Base-by-base conservation (phyloP, 2,797 vertebrate species). In the Sphaeramia orbicularis region DNA sequence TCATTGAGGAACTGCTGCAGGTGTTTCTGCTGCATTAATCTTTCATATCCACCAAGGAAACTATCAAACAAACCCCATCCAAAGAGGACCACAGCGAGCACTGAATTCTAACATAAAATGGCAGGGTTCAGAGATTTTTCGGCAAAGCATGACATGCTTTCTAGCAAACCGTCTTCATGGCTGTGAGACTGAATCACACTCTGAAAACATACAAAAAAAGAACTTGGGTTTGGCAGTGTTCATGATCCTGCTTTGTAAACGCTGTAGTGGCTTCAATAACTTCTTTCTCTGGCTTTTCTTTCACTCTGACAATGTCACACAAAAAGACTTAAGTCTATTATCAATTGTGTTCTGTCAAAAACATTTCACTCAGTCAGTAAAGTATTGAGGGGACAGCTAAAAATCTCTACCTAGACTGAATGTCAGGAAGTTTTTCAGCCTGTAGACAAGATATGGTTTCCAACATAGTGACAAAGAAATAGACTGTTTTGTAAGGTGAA, bases 1-100 rank as follows among this genome's bases (percentile, higher is more conserved):
- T 89, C 91, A 84, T 89, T 90, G 90, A 91, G 87, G 88, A 91
- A 90, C 82, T 81, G 86, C 89, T 91, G 89, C 88, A 90, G 91
- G 91, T 91, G 89, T 84, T 91, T 89, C 85, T 83, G 81, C 80
- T 19, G 65, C 84, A 89, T 88, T 86, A 89, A 89, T 89, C 86
- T 90, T 91, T 91, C 84, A 92, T 89, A 86, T 58, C 72, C 81
- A 88, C 83, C 78, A 52, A 86, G 89, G 78, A 90, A 88, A 80
- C 87, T 76, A 89, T 90, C 87, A 89, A 90, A 87, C 81, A 80
- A 85, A 83, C 62, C 63, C 81, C 81, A 86, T 80, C 76, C 81
- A 74, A 83, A 83, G 78, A 88, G 84, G 84, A 86, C 81, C 83
- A 79, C 74, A 81, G 78, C 85, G 86, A 90, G 76, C 54, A 42